Conservation (phyloP, 2,797 vertebrate genomes). For the Parotocinclus haroldoi region DNA sequence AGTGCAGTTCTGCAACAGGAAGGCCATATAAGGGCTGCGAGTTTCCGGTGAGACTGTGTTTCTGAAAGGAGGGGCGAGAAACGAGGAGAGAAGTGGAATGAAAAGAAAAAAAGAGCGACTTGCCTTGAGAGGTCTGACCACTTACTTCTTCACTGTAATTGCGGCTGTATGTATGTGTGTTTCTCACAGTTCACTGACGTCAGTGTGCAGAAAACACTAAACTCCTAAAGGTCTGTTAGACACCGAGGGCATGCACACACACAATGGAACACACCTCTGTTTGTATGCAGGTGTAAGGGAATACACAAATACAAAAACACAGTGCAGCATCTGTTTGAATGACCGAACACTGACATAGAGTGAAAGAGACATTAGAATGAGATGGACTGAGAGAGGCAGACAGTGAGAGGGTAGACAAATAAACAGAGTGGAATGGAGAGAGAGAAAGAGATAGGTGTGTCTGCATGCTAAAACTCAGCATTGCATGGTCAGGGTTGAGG, state of each 20-base stretch:
- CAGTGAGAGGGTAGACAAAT: too few species aligned
- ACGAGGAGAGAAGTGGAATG: constrained; percentile 3
- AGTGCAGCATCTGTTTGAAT: constrained; percentile 56
- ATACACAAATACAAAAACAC: constrained; percentile 36
- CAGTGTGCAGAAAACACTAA: constrained; percentile 35
- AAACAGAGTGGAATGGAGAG: too few species aligned
- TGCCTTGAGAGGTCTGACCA: constrained; percentile 40
- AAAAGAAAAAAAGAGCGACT: constrained; percentile 1
- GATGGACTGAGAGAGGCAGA: too few species aligned
- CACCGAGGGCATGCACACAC: constrained; percentile 5
- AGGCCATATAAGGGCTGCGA: constrained; percentile 5
- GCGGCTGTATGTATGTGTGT: constrained; percentile 35
- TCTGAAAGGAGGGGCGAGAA: not conserved
- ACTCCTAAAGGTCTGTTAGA: not conserved
- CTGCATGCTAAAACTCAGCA: too few species aligned
- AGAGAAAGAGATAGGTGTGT: too few species aligned
- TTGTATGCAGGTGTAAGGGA: constrained; percentile 23
- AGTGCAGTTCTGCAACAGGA: constrained; percentile 8
- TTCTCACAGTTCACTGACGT: constrained; percentile 61
- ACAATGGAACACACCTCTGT: constrained; percentile 16
- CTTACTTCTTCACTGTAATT: constrained; percentile 57
- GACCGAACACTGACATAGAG: constrained; percentile 55
- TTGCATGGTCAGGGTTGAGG: too few species aligned
- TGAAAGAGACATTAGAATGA: constrained; percentile 60
- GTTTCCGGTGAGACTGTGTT: constrained; percentile 14